Base-by-base conservation (phyloP, 2,888 invertebrate genomes). In the Gisinianus flammeolus region DNA sequence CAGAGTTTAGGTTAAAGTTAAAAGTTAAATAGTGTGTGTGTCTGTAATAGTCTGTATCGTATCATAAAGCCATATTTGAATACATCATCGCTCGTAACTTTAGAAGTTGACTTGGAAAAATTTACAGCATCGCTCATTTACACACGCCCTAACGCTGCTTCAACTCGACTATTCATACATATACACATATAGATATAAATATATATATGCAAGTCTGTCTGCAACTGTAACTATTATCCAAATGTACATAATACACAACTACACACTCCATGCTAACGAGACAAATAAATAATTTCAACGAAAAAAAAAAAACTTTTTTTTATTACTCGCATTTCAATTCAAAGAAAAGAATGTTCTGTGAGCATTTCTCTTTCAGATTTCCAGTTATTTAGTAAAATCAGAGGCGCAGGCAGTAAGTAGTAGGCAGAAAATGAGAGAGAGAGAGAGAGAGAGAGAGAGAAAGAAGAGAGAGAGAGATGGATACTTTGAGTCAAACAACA, bases 11-110 rank as follows among this genome's bases (percentile, higher is more conserved):
- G n/a, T n/a, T n/a, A n/a, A n/a, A n/a, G n/a, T n/a, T n/a, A n/a
- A n/a, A n/a, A n/a, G n/a, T n/a, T n/a, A n/a, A n/a, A n/a, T n/a
- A n/a, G n/a, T n/a, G n/a, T n/a, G n/a, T n/a, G n/a, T n/a, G n/a
- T n/a, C n/a, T n/a, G n/a, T n/a, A 54, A 54, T 62, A 24, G 26
- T 62, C 24, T 22, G n/a, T n/a, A n/a, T n/a, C n/a, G n/a, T n/a
- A 58, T 35, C 35, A 73, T 73, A 73, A 73, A 73, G 64, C 73
- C 73, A 64, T 73, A 73, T 73, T 62, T 73, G 73, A 62, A 64
- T 58, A 24, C 44, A 62, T n/a, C 72, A 54, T 19, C 52, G n/a
- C 52, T 69, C 54, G 35, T 73, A 72, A 72, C 33, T 58, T 62
- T 62, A 62, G 56, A 66, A 66, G 28, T 66, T 58, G 64, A 66